Base-by-base conservation (phyloP, 2,888 invertebrate genomes). In the Apamea anceps region DNA sequence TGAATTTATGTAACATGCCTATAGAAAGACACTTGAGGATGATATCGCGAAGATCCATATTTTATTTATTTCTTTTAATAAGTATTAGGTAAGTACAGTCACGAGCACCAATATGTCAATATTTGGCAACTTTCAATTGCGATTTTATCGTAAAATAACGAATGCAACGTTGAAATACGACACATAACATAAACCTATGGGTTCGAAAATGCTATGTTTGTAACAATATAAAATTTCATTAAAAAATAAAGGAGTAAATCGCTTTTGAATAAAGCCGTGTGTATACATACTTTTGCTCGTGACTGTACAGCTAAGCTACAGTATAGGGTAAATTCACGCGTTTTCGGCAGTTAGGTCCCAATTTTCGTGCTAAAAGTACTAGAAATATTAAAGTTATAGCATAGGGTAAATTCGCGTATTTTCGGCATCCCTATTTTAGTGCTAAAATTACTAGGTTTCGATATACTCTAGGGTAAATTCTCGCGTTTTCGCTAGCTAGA, bases 41-140 rank as follows among this genome's bases (percentile, higher is more conserved):
- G 5, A 84, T 15, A 1, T 77, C 57, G n/a, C 37, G 28, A 2
- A 83, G 48, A 57, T 82, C 60, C 67, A 82, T 75, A 13, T 32
- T 76, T 71, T 21, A 15, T 48, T 48, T 15, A 3, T 48, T 48
- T 48, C 15, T 67, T 66, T 66, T 6, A 42, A 7, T 15, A 15
- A 15, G 62, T 62, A 62, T 28, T 28, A 51, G 51, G 0, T 51
- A 51, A 8, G 21, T 21, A 21, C n/a, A n/a, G n/a, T n/a, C n/a
- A n/a, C n/a, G n/a, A n/a, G n/a, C n/a, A n/a, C n/a, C n/a, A n/a
- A n/a, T n/a, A n/a, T n/a, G n/a, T n/a, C n/a, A n/a, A n/a, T n/a
- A n/a, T n/a, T n/a, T n/a, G n/a, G n/a, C n/a, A n/a, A n/a, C n/a
- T n/a, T n/a, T n/a, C n/a, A n/a, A n/a, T n/a, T n/a, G n/a, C n/a